Evolutionary conservation across 2,888 invertebrate species (phyloP).

Genomic region (Drosophila borborema): DNA sequence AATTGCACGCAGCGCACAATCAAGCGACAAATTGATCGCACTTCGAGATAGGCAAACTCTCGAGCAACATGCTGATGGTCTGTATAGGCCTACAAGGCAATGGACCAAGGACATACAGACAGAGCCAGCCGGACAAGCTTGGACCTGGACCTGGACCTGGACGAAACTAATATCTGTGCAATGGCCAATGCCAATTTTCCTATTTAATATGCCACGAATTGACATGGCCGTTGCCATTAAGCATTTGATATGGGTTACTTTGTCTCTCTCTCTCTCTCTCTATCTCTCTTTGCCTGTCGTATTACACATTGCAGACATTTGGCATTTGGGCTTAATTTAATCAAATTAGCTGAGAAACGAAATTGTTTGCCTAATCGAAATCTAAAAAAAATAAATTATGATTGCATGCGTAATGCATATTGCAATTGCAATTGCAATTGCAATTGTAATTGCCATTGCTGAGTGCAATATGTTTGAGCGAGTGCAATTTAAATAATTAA

Average conservation of each 20-base stretch:
- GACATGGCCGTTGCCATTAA: constrained; percentile 79
- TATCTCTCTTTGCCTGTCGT: constrained; percentile 39
- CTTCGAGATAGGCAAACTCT: constrained; percentile 61
- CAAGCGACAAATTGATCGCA: constrained; percentile 80
- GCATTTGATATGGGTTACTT: constrained; percentile 65
- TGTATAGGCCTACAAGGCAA: constrained; percentile 58
- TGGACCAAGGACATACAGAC: constrained; percentile 18
- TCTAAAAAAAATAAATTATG: constrained; percentile 69
- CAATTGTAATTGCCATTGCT: constrained; percentile 45
- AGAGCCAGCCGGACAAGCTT: background rate
- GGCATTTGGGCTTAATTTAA: constrained; percentile 67
- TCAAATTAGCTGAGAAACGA: constrained; percentile 77
- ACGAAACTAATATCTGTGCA: constrained; percentile 75
- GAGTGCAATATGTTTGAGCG: constrained; percentile 42
- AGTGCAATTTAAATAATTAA: constrained; percentile 76
- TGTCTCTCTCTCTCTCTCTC: no score
- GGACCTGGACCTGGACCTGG: background rate
- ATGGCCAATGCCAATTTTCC: constrained; percentile 80
- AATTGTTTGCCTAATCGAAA: constrained; percentile 66
- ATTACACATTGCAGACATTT: constrained; percentile 52
- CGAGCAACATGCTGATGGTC: constrained; percentile 22
- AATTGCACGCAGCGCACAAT: constrained; percentile 57
- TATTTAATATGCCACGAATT: constrained; percentile 82
- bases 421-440: constrained; percentile 20
- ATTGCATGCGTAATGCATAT: constrained; percentile 61